phyloP scores from a whole-genome alignment of 2,113 vertebrate genomes.

The Aspidoscelis tigris region DNA sequence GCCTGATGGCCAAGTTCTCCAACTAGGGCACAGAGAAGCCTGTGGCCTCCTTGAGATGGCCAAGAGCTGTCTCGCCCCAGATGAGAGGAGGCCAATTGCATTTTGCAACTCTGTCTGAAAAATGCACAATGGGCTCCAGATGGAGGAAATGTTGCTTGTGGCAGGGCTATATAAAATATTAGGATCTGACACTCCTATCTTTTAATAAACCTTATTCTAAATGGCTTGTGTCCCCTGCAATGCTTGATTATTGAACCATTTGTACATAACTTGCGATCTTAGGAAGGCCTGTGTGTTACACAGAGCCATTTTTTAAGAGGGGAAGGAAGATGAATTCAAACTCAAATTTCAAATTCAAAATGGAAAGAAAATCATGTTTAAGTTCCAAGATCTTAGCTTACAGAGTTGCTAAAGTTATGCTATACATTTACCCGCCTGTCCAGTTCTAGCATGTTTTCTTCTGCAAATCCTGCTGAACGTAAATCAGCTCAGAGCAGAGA shows the following conservation, averaged over 20 bases:
- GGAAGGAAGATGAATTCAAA: slow-evolving; percentile 26
- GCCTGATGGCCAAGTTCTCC: neutral
- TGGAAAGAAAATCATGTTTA: slow-evolving; percentile 54
- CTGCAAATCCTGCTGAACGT: neutral
- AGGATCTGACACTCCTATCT: slow-evolving; percentile 29
- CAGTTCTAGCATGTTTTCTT: neutral
- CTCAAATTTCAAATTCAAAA: slow-evolving; percentile 36
- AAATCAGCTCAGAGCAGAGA: too few species aligned
- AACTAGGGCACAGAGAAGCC: neutral
- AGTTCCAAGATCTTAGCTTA: slow-evolving; percentile 63
- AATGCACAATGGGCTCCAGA: too few species aligned
- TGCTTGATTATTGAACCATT: slow-evolving; percentile 45
- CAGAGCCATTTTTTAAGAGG: neutral
- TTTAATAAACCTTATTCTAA: slow-evolving; percentile 40
- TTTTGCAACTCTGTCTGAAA: too few species aligned
- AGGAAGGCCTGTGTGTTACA: slow-evolving; percentile 55
- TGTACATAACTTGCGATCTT: slow-evolving; percentile 38
- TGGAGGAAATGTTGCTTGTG: slow-evolving; percentile 31
- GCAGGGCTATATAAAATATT: neutral
- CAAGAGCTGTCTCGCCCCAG: neutral
- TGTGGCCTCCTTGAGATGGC: neutral
- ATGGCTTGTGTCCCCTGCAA: slow-evolving; percentile 33
- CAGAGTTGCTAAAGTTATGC: slow-evolving; percentile 57
- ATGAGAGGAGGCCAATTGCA: neutral
- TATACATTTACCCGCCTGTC: slow-evolving; percentile 29